These are phyloP conservation scores for Galaxias olidus DNA, from an alignment of 2,797 vertebrate species.

Conservation along the genomic window DNA sequence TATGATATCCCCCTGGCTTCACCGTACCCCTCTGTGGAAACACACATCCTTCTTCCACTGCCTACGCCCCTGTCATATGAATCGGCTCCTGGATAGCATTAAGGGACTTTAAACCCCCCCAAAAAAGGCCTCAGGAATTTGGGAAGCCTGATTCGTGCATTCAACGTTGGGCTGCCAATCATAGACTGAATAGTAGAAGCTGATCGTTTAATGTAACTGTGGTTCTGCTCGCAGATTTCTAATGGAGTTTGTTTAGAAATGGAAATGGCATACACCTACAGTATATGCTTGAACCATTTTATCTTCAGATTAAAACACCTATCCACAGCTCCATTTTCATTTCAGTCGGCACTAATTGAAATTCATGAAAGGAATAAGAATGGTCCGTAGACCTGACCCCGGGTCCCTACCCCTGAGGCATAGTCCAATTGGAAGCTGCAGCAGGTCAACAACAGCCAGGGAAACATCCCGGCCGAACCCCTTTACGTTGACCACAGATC, in stretches of 20 bases:
- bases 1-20: slow-evolving; percentile 26
- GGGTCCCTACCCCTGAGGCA: neutral
- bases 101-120: slow-evolving; percentile 17
- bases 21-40: neutral
- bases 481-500: slow-evolving; percentile 10
- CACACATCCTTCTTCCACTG: slow-evolving; percentile 16
- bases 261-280: too few relatives aligned
- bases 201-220: too few relatives aligned
- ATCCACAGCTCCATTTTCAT: neutral
- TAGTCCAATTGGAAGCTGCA: neutral
- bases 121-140: slow-evolving; percentile 30
- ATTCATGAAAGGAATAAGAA: too few relatives aligned
- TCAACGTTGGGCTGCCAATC: too few relatives aligned
- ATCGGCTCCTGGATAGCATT: slow-evolving; percentile 37
- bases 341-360: too few relatives aligned
- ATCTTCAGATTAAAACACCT: neutral
- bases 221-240: too few relatives aligned
- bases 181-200: too few relatives aligned
- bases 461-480: slow-evolving; percentile 1
- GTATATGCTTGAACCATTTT: too few relatives aligned
- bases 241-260: too few relatives aligned
- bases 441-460: slow-evolving; percentile 5
- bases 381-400: neutral
- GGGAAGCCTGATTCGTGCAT: slow-evolving; percentile 29
- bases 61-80: slow-evolving; percentile 40